Conservation (phyloP, 1,140 invertebrate genomes). For the Diuraphis noxia region DNA sequence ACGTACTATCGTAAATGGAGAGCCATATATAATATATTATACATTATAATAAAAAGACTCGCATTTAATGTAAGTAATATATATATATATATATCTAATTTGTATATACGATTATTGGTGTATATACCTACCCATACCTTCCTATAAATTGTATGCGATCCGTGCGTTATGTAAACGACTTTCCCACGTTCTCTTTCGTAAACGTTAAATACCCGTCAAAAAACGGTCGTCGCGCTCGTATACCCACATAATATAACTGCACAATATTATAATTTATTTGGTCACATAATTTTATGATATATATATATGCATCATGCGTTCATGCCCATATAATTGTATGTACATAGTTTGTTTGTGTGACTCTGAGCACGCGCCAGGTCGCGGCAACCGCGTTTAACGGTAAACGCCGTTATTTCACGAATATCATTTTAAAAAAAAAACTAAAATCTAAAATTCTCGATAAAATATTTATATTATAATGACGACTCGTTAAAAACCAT, state of each 20-base stretch:
- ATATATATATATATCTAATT: not conserved
- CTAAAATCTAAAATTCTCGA: not conserved
- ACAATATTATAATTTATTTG: not conserved
- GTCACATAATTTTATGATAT: not conserved
- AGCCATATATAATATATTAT: not conserved
- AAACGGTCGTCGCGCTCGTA: not conserved
- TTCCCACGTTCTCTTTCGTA: constrained; percentile 9
- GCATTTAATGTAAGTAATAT: not conserved
- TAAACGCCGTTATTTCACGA: not conserved
- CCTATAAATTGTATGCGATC: too few relatives aligned
- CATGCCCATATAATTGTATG: not conserved
- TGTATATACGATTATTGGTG: too few relatives aligned
- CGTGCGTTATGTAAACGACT: not conserved
- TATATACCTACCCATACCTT: too few relatives aligned
- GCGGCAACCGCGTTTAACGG: not conserved
- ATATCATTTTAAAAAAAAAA: not conserved
- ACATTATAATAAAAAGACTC: not conserved
- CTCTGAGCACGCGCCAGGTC: not conserved
- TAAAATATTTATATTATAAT: not conserved
- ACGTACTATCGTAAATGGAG: not conserved
- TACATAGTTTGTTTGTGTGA: not conserved
- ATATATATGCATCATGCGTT: not conserved
- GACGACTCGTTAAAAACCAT: not conserved
- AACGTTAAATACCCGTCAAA: not conserved
- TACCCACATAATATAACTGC: not conserved